Base-by-base conservation (phyloP, 2,797 vertebrate species). In the Lepilemur ruficaudatus region DNA sequence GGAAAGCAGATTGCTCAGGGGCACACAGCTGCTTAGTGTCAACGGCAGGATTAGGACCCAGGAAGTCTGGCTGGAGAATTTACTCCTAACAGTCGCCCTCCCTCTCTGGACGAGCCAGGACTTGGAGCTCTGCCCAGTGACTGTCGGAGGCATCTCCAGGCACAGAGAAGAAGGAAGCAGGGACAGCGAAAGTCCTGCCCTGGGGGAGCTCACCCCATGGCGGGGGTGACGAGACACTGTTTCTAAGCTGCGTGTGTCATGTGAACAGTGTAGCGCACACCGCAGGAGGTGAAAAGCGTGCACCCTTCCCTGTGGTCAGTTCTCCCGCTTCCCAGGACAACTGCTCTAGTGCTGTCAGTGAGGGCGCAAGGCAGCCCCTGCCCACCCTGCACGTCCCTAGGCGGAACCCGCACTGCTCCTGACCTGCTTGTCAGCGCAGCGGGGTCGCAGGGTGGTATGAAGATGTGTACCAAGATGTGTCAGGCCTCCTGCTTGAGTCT, bases 191-290 rank as follows among this genome's bases (percentile, higher is more conserved):
- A 52, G 8, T 15, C 14, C 32, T 30, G 69, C 82, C n/a, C 2
- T 65, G 23, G 1, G 8, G 23, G 59, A 65, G 69, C 46, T 48
- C 12, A 15, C 5, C 1, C 52, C 55, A 32, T 12, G 14, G 14
- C 18, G 28, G 25, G 76, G 52, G 82, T 46, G 15, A 46, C 0
- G 5, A 25, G 63, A 23, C 32, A 30, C 3, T n/a, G 48, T 43
- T 63, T 22, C 18, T 61, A 20, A 63, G 23, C 28, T 25, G n/a
- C 3, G 22, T 0, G 0, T 52, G n/a, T 15, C 20, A 1, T 2
- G 5, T 4, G 25, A 73, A 55, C 46, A 41, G n/a, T 7, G 7
- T 2, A 14, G 17, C 15, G 2, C 4, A 11, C 0, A 4, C 20
- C 3, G 1, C 22, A 15, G 72, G 14, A 61, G 15, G 14, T 20